A percentile compares a stretch with the other conserved stretches of the same genome.
Evolutionary conservation across 2,113 vertebrate species (phyloP).

Genomic region (Gopherus evgoodei): DNA sequence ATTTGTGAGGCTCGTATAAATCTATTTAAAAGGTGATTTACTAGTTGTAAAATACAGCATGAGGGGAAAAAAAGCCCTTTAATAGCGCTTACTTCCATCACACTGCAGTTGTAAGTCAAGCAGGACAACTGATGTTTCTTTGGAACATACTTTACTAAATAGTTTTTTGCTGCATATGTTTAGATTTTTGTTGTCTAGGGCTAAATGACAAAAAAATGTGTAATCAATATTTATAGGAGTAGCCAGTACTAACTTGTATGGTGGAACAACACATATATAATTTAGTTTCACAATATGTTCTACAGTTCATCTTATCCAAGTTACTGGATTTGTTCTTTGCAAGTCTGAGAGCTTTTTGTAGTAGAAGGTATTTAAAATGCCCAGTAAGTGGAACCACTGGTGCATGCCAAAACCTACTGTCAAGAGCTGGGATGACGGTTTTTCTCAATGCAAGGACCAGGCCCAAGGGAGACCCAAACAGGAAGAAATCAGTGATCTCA

Average conservation of each 20-base stretch:
- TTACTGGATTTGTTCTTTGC: neutral
- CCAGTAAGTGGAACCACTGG: neutral
- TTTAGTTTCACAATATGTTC: rapidly evolving
- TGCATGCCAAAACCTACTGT: slow-evolving; percentile 82
- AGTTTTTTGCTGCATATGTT: neutral
- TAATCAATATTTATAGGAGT: neutral
- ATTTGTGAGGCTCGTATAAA: neutral
- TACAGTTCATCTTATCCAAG: neutral
- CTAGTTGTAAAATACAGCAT: neutral
- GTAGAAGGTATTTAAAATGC: neutral
- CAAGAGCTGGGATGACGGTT: slow-evolving; percentile 93
- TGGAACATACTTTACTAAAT: neutral
- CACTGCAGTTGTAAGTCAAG: neutral
- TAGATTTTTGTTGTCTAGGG: neutral
- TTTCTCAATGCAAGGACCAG: slow-evolving; percentile 95
- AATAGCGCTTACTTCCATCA: neutral
- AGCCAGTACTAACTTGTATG: neutral
- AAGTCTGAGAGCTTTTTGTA: neutral
- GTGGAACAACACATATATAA: neutral
- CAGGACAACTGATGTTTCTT: neutral
- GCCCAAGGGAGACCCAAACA: slow-evolving; percentile 96
- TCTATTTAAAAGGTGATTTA: neutral
- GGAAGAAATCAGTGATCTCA: slow-evolving; percentile 95
- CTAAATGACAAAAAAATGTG: neutral
- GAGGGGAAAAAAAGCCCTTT: neutral